phyloP scores from a whole-genome alignment of 2,888 invertebrate genomes.

The Tipula unca region DNA sequence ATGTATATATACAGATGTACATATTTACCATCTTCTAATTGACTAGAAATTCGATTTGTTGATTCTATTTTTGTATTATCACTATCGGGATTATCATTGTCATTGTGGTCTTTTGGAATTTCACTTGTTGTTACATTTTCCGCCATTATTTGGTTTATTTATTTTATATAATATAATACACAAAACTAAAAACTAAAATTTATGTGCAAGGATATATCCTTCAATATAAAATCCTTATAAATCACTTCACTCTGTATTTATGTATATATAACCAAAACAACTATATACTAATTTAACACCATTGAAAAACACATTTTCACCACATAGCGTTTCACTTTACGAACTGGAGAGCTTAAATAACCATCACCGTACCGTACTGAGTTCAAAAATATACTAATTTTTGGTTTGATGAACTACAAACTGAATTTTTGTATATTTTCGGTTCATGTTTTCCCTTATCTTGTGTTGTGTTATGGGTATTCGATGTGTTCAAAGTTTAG shows the following conservation, averaged over 20 bases:
- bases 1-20: not conserved
- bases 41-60: conserved; percentile 8
- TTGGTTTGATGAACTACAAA: not conserved
- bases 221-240: not conserved
- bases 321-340: not conserved
- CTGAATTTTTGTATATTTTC: not conserved
- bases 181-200: not conserved
- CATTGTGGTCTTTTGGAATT: not conserved
- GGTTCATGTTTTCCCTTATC: not conserved
- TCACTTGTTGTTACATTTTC: conserved; percentile 1
- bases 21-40: not conserved
- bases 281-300: not conserved
- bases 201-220: not conserved
- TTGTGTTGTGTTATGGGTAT: not conserved
- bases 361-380: not conserved
- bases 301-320: not conserved
- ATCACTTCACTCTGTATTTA: not conserved
- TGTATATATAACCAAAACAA: not conserved
- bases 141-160: not conserved
- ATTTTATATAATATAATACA: not conserved
- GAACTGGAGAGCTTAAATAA: not conserved
- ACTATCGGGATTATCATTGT: not conserved
- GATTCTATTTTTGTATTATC: not conserved
- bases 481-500: not conserved
- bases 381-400: not conserved